Percentiles rank a stretch among this genome's conserved stretches.
phyloP scores from a whole-genome alignment of 2,888 invertebrate species.

The Trachelus troglodyta region DNA sequence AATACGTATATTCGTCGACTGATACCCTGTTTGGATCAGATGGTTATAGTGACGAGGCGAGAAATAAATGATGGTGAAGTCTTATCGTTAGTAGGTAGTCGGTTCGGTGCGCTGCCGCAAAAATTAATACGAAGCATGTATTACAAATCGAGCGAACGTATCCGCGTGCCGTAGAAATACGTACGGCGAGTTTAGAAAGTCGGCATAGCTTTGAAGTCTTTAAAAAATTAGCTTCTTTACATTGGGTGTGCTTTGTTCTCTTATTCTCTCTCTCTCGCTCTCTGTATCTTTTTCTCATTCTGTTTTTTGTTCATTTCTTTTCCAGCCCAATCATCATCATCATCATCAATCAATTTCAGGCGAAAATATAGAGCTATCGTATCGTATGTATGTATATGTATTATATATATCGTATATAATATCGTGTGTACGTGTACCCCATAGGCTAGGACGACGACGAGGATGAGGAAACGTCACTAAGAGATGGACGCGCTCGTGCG shows the following conservation, averaged over 20 bases:
- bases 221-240: conserved; percentile 51
- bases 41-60: not conserved
- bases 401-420: conserved; percentile 2
- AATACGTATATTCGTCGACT: not conserved
- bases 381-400: conserved; percentile 2
- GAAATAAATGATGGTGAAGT: not conserved
- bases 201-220: conserved; percentile 33
- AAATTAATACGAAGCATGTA: not conserved
- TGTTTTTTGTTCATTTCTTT: not conserved
- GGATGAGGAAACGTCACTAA: not conserved
- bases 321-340: not conserved
- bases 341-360: conserved; percentile 29
- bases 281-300: not conserved
- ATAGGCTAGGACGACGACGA: not conserved
- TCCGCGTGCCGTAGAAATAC: not conserved
- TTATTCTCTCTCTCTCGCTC: not conserved
- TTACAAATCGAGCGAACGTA: not conserved
- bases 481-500: not conserved
- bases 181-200: conserved; percentile 1
- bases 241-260: conserved; percentile 29
- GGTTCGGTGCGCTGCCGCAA: not conserved
- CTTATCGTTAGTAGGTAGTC: not conserved
- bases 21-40: not conserved
- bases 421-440: conserved; percentile 2
- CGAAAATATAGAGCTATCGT: conserved; percentile 51